phyloP scores from a whole-genome alignment of 2,797 vertebrate genomes.

The Agapornis canus region DNA sequence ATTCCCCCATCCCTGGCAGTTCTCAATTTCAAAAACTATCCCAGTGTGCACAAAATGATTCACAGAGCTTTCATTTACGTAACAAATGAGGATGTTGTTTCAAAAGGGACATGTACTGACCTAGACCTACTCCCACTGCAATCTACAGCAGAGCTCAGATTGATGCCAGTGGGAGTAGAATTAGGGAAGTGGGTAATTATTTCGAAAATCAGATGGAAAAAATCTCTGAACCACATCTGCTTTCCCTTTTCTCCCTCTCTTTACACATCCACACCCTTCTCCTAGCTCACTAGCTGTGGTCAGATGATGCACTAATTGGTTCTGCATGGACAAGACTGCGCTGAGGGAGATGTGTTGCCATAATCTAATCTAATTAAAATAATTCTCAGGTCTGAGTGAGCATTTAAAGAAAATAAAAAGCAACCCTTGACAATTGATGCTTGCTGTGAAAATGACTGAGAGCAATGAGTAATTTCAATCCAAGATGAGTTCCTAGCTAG shows the following conservation, averaged over 20 bases:
- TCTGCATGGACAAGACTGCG: not conserved
- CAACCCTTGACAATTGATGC: slow-evolving; percentile 2
- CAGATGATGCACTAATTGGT: slow-evolving; percentile 2
- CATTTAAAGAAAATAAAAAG: not conserved
- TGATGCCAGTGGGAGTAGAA: not conserved
- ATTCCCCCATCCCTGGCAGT: not conserved
- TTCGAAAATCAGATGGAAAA: slow-evolving; percentile 6
- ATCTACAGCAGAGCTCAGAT: not conserved
- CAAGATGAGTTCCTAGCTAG: not conserved
- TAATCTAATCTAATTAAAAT: slow-evolving; percentile 39
- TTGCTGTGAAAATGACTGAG: slow-evolving; percentile 32
- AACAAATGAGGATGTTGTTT: not conserved
- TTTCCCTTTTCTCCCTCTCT: not conserved
- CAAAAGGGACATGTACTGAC: not conserved
- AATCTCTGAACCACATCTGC: not conserved
- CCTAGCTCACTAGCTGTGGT: not conserved
- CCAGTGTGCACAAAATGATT: not conserved
- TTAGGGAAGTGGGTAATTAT: not conserved
- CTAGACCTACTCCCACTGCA: not conserved
- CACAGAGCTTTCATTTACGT: not conserved
- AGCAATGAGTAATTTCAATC: slow-evolving; percentile 34
- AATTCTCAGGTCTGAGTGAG: slow-evolving; percentile 23
- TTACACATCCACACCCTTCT: not conserved
- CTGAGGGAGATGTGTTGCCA: not conserved
- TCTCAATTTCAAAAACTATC: not conserved